Evolutionary conservation across 2,797 vertebrate species (phyloP).

Genomic region (Myripristis jacobus): DNA sequence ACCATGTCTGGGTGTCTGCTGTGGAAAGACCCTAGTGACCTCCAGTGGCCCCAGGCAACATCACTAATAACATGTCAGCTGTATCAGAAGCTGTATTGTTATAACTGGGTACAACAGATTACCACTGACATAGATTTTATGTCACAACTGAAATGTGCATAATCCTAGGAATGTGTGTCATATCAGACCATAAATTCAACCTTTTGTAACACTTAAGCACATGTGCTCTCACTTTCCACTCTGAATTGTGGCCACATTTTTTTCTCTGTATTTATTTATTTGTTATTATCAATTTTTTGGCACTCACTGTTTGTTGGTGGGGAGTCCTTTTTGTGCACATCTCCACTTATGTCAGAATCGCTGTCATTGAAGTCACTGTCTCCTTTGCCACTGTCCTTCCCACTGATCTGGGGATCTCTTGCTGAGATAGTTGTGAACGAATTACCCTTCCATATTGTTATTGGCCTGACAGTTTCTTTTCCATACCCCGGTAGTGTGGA

Average conservation of each 20-base stretch:
- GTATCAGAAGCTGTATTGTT: no score
- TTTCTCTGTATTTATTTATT: background rate
- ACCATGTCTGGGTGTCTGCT: conserved; percentile 14
- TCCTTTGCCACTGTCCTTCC: conserved; percentile 98
- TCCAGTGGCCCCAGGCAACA: background rate
- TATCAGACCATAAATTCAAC: background rate
- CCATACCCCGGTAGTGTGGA: conserved; percentile 87
- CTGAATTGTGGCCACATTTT: background rate
- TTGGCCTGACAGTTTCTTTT: conserved; percentile 88
- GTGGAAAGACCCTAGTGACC: background rate
- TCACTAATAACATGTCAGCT: background rate
- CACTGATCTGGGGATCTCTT: conserved; percentile 95
- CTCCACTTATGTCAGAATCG: conserved; percentile 95
- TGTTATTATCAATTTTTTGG: conserved; percentile 1
- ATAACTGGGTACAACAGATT: no score
- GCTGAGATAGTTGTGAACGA: conserved; percentile 94
- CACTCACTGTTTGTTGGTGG: conserved; percentile 83
- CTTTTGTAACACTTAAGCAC: background rate
- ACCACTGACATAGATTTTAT: no score
- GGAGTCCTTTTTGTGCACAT: conserved; percentile 93
- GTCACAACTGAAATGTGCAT: background rate
- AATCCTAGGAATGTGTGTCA: background rate
- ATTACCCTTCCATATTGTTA: conserved; percentile 96
- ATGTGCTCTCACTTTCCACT: no score
- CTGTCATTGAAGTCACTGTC: conserved; percentile 99